Conservation (phyloP, 1,140 invertebrate genomes). For the Calosoma granatense region DNA sequence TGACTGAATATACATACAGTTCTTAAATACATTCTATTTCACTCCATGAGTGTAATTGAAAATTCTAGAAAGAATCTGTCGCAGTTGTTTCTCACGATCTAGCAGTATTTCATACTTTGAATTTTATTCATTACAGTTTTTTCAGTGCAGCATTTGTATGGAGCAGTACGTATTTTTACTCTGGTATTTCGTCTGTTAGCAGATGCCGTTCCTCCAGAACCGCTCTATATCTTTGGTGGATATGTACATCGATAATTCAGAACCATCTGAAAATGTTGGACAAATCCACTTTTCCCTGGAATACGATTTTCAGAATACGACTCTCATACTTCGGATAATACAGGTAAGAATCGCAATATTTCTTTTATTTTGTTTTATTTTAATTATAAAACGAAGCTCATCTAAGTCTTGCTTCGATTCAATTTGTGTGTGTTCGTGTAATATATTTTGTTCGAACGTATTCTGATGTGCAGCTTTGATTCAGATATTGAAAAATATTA, state of each 20-base stretch:
- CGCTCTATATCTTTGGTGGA: constrained; percentile 86
- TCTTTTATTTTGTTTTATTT: constrained; percentile 6
- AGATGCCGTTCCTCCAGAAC: constrained; percentile 67
- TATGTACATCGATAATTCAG: constrained; percentile 89
- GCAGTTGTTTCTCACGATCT: neutral
- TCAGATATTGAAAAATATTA: no score
- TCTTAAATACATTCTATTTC: no score
- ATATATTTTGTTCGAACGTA: neutral
- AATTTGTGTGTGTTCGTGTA: neutral
- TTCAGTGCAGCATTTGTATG: no score
- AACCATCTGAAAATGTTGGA: constrained; percentile 83
- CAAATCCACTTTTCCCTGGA: constrained; percentile 92
- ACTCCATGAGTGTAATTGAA: no score
- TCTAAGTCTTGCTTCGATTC: no score
- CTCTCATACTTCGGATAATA: constrained; percentile 81
- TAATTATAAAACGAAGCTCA: no score
- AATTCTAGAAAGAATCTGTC: neutral
- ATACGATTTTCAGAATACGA: constrained; percentile 92
- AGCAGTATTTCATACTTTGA: neutral
- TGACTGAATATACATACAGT: no score
- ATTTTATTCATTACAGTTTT: neutral
- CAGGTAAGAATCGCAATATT: constrained; percentile 58
- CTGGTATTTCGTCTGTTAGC: constrained; percentile 23
- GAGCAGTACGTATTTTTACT: neutral
- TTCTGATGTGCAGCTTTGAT: no score